These are phyloP conservation scores for Rissa tridactyla DNA, from an alignment of 2,113 vertebrate species.

Conservation along the genomic window DNA sequence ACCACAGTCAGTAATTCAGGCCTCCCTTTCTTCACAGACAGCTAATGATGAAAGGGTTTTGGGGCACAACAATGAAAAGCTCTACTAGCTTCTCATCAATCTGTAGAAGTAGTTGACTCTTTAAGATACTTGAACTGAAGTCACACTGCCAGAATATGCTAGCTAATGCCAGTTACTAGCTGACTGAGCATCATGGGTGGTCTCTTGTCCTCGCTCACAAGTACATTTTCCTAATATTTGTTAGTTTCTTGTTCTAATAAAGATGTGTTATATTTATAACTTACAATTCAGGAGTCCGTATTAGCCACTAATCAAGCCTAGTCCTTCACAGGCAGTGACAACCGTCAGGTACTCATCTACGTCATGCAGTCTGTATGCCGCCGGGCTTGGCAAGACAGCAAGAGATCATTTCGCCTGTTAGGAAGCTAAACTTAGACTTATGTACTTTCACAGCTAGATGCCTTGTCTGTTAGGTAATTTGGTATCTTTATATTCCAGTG, in stretches of 20 bases:
- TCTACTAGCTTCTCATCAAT: background rate
- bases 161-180: background rate
- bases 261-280: background rate
- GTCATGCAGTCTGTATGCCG: background rate
- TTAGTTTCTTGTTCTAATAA: background rate
- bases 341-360: fast-evolving
- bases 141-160: background rate
- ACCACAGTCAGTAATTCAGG: background rate
- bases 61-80: background rate
- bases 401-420: background rate
- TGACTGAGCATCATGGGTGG: background rate
- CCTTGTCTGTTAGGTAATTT: slow-evolving; percentile 13
- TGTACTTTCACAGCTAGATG: slow-evolving; percentile 5
- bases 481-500: background rate
- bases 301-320: background rate
- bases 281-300: background rate
- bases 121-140: background rate
- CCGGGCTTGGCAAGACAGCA: background rate
- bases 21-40: background rate
- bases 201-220: background rate
- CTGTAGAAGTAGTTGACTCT: background rate
- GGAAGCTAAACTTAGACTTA: slow-evolving; percentile 5
- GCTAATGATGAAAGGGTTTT: background rate
- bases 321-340: background rate
- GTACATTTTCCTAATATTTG: background rate